Conservation (phyloP, 2,113 vertebrate genomes). For the Limnothrissa miodon region DNA sequence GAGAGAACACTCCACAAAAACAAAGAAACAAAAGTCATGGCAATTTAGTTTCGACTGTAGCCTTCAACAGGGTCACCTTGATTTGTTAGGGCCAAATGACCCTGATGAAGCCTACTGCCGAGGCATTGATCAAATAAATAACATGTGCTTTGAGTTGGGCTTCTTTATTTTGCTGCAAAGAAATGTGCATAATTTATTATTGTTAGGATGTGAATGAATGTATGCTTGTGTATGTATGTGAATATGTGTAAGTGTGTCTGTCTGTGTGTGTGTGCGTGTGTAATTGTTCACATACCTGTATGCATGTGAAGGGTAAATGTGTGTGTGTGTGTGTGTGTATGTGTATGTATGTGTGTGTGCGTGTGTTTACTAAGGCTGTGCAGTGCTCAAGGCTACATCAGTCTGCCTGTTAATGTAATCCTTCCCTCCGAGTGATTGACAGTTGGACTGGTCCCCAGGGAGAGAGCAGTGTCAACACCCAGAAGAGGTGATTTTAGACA, state of each 20-base stretch:
- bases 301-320: neutral
- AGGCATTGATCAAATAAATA: no score
- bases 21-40: no score
- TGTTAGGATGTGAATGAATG: neutral
- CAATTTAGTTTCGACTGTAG: no score
- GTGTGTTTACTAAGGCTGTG: constrained; percentile 17
- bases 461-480: constrained; percentile 17
- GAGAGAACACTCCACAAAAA: no score
- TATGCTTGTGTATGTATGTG: neutral
- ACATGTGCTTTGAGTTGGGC: no score
- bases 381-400: constrained; percentile 32
- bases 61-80: no score
- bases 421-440: constrained; percentile 42
- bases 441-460: constrained; percentile 28
- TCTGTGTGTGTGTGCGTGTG: constrained; percentile 4
- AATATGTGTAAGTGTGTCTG: neutral
- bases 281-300: neutral
- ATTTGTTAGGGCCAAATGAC: no score
- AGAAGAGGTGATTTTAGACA: constrained; percentile 21
- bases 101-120: no score
- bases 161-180: no score
- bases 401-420: constrained; percentile 31
- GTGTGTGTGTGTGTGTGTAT: neutral
- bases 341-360: neutral
- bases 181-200: neutral